Conservation (phyloP, 2,797 vertebrate genomes). For the Spea hammondii region DNA sequence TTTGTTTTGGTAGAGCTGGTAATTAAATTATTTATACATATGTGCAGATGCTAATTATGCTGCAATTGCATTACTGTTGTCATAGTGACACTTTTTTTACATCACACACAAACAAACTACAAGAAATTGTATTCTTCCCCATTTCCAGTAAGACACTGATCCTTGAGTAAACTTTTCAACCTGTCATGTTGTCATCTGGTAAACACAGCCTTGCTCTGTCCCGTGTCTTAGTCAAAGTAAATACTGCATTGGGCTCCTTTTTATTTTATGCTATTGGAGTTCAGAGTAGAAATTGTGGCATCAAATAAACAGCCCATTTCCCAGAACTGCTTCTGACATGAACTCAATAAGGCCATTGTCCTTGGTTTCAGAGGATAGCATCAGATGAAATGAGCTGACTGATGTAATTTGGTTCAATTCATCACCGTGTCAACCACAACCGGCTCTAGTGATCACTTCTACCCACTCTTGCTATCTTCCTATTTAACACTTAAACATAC, state of each 20-base stretch:
- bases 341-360: conserved; percentile 25
- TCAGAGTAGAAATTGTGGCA: conserved; percentile 8
- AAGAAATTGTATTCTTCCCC: conserved; percentile 1
- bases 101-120: not conserved
- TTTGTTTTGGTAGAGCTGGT: too few species aligned
- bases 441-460: not conserved
- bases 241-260: conserved; percentile 23
- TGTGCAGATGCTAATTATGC: too few species aligned
- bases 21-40: too few species aligned
- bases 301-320: conserved; percentile 29
- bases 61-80: too few species aligned
- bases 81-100: too few species aligned
- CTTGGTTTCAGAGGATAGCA: not conserved
- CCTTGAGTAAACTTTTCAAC: conserved; percentile 10
- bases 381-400: conserved; percentile 10
- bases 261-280: conserved; percentile 14
- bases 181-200: conserved; percentile 27
- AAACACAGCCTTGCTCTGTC: conserved; percentile 26
- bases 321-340: conserved; percentile 30
- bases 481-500: not conserved
- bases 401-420: conserved; percentile 10
- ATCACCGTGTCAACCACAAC: not conserved
- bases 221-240: conserved; percentile 38
- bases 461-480: too few species aligned
- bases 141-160: conserved; percentile 16